phyloP scores from a whole-genome alignment of 35 echinoderm and acorn worm genomes.

The Patiria miniata region DNA sequence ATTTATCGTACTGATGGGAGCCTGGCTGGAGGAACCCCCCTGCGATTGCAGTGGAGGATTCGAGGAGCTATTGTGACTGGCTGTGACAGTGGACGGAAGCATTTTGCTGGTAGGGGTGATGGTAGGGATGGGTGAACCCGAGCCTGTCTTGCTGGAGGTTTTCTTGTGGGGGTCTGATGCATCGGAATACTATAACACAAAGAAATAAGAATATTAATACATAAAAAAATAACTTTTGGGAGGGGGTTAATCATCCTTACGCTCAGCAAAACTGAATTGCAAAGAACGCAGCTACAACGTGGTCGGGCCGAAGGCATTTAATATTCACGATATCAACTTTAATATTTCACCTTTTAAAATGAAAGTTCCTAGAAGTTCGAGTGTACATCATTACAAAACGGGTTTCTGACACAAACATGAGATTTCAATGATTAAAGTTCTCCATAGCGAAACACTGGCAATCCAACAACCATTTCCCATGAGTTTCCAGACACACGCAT shows the following conservation, averaged over 20 bases:
- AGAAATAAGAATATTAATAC: background rate
- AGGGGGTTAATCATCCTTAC: background rate
- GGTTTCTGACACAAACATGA: no score
- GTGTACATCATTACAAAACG: no score
- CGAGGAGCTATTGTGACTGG: conserved; percentile 65
- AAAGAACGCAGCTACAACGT: no score
- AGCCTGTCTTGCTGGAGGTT: conserved; percentile 15
- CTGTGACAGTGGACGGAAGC: conserved; percentile 26
- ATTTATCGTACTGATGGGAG: conserved; percentile 77
- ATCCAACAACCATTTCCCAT: no score
- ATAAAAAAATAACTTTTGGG: background rate
- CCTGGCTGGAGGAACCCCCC: conserved; percentile 35
- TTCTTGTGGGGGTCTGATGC: conserved; percentile 36
- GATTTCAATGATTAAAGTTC: no score
- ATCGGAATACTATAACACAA: conserved; percentile 1
- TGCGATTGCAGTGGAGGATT: conserved; percentile 42
- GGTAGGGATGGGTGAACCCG: conserved; percentile 44
- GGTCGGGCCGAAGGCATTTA: no score
- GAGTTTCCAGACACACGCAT: no score
- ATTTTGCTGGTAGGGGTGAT: conserved; percentile 58
- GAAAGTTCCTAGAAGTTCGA: no score
- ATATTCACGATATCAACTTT: no score
- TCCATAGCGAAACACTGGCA: no score
- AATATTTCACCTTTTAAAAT: no score
- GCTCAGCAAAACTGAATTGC: no score